Conservation (phyloP, 1,140 invertebrate species). For the Bombus vancouverensis region DNA sequence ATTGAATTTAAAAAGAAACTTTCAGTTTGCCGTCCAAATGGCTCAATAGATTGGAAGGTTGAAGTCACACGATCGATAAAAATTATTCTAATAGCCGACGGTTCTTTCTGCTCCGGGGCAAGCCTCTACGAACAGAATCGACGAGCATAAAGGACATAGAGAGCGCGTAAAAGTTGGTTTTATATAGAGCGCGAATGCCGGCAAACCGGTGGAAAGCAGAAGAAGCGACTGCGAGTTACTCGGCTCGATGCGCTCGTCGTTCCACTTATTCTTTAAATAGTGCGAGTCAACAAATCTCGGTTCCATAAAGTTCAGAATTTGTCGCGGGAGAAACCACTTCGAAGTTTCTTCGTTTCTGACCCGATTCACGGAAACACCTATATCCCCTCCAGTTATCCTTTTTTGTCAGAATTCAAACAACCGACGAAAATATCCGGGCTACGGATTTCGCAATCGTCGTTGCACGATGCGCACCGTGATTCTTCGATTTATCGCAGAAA, state of each 20-base stretch:
- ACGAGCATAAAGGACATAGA: background rate
- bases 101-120: background rate
- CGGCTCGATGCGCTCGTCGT: slow-evolving; percentile 3
- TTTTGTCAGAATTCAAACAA: slow-evolving; percentile 8
- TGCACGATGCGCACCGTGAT: background rate
- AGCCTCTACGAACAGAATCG: too few species aligned
- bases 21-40: background rate
- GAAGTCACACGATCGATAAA: background rate
- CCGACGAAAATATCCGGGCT: slow-evolving; percentile 37
- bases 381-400: too few species aligned
- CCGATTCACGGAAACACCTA: slow-evolving; percentile 4
- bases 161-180: slow-evolving; percentile 4
- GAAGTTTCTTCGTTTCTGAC: slow-evolving; percentile 36
- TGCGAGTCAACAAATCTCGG: slow-evolving; percentile 38
- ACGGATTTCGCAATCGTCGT: slow-evolving; percentile 1
- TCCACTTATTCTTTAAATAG: slow-evolving; percentile 56
- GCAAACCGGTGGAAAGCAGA: background rate
- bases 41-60: background rate
- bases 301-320: slow-evolving; percentile 40
- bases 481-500: slow-evolving; percentile 14
- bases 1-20: background rate
- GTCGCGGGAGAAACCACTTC: background rate
- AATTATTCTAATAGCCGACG: background rate
- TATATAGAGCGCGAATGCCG: slow-evolving; percentile 21
- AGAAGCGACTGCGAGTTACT: background rate